phyloP scores from a whole-genome alignment of 2,888 invertebrate species.

The Melieria omissa region DNA sequence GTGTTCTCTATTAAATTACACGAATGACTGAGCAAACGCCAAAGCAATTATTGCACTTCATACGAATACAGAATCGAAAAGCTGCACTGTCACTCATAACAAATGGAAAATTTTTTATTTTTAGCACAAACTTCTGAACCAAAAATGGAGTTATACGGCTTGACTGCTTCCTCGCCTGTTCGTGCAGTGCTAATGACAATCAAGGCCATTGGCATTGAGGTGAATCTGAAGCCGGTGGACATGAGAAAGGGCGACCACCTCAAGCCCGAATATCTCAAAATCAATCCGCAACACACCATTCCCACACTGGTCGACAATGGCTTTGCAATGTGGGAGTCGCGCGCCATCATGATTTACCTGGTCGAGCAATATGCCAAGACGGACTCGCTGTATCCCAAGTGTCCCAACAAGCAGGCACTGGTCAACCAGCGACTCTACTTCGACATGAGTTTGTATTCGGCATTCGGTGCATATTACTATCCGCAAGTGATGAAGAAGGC shows the following conservation, averaged over 20 bases:
- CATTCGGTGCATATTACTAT: conserved; percentile 76
- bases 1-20: too few species aligned
- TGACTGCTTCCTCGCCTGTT: conserved; percentile 73
- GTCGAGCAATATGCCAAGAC: conserved; percentile 81
- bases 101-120: too few species aligned
- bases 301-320: conserved; percentile 86
- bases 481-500: conserved; percentile 71
- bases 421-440: conserved; percentile 83
- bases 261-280: conserved; percentile 74
- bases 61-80: too few species aligned
- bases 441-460: conserved; percentile 78
- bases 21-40: too few species aligned
- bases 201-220: conserved; percentile 72
- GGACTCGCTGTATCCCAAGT: conserved; percentile 77
- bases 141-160: conserved; percentile 72
- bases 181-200: conserved; percentile 73
- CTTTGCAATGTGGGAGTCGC: conserved; percentile 82
- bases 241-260: conserved; percentile 73
- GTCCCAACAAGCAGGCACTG: conserved; percentile 76
- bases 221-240: conserved; percentile 72
- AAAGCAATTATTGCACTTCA: too few species aligned
- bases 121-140: background rate
- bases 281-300: conserved; percentile 84
- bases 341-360: conserved; percentile 82
- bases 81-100: too few species aligned